These are phyloP conservation scores for Gymnoscopelus braueri DNA, from an alignment of 2,797 vertebrate genomes.

Conservation along the genomic window DNA sequence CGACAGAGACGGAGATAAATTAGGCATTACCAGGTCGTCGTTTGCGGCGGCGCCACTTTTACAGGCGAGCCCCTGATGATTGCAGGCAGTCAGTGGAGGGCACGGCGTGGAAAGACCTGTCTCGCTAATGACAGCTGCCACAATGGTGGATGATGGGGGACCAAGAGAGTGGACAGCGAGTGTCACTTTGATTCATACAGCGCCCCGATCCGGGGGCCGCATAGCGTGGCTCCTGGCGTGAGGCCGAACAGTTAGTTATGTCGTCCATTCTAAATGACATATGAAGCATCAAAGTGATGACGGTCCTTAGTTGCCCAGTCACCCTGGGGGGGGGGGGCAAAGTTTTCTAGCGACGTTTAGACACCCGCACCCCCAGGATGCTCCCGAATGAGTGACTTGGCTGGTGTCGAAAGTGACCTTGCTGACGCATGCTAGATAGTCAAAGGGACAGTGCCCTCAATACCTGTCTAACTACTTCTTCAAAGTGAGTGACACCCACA, in stretches of 20 bases:
- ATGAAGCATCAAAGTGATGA: constrained; percentile 76
- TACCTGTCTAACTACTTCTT: too few species aligned
- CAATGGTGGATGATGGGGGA: constrained; percentile 60
- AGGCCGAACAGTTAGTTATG: constrained; percentile 71
- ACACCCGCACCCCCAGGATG: constrained; percentile 45
- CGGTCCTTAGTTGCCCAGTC: constrained; percentile 76
- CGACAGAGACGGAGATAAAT: too few species aligned
- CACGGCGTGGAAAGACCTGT: constrained; percentile 61
- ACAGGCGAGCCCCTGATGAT: constrained; percentile 67
- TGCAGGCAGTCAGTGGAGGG: constrained; percentile 54
- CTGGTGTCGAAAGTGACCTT: constrained; percentile 62
- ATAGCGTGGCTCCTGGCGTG: constrained; percentile 63
- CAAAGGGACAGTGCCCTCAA: too few species aligned
- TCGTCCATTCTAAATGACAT: constrained; percentile 70
- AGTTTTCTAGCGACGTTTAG: constrained; percentile 60
- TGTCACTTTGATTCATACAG: constrained; percentile 79
- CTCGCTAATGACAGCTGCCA: constrained; percentile 72
- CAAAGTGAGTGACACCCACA: too few species aligned
- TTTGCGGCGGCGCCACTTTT: constrained; percentile 48
- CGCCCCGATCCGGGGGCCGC: constrained; percentile 40
- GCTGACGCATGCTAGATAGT: constrained; percentile 30
- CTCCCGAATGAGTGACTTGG: constrained; percentile 40
- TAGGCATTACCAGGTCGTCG: too few species aligned
- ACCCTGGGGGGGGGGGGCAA: constrained; percentile 64
- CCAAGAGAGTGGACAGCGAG: constrained; percentile 61